phyloP scores from a whole-genome alignment of 2,797 vertebrate genomes.

The Thunnus albacares region DNA sequence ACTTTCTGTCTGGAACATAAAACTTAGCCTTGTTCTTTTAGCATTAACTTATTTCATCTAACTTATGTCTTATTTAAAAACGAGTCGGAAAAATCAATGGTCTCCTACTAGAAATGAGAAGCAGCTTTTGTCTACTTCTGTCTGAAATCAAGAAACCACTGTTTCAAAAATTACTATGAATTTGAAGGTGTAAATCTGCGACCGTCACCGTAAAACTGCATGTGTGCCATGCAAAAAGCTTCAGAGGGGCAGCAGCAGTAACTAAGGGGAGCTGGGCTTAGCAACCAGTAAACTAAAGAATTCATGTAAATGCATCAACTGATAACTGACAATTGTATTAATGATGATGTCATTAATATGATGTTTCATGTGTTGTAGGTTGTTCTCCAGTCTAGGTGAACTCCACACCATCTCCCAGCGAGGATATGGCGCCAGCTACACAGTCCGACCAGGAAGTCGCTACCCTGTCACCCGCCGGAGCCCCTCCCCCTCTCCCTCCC shows the following conservation, averaged over 20 bases:
- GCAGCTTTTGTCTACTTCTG: too few relatives aligned
- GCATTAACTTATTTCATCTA: neutral
- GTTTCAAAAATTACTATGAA: neutral
- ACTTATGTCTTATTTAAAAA: too few relatives aligned
- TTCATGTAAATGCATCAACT: neutral
- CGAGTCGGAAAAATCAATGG: too few relatives aligned
- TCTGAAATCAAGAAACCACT: too few relatives aligned
- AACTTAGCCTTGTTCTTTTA: neutral
- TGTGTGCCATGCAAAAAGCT: too few relatives aligned
- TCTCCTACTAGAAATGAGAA: too few relatives aligned
- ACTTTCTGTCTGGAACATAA: neutral
- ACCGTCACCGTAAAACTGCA: too few relatives aligned
- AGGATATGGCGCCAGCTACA: conserved; percentile 93
- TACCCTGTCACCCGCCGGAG: conserved; percentile 95
- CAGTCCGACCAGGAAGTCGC: conserved; percentile 94
- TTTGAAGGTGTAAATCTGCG: neutral
- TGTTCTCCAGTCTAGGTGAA: conserved; percentile 98
- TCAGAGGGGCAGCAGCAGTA: neutral
- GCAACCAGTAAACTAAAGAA: neutral
- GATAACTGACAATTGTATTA: neutral
- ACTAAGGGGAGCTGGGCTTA: neutral
- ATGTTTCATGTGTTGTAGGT: conserved; percentile 86
- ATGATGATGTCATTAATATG: neutral
- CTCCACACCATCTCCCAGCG: conserved; percentile 98
- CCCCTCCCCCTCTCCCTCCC: conserved; percentile 93